A percentile compares a stretch with the other conserved stretches of the same genome.
These are phyloP conservation scores for Trichechus manatus DNA, from an alignment of 2,113 vertebrate species.

Conservation along the genomic window DNA sequence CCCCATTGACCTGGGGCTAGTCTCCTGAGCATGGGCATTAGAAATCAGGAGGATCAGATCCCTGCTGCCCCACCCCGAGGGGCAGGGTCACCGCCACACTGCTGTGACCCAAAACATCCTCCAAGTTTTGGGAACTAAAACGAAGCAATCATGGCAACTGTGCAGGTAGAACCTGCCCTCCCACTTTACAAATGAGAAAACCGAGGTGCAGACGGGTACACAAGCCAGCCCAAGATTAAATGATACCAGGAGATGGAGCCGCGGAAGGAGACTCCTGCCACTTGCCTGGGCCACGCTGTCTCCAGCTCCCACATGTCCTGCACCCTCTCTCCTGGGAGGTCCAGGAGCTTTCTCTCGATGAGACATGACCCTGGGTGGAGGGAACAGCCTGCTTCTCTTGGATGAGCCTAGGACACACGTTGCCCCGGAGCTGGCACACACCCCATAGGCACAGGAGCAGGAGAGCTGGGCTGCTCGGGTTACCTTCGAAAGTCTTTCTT, in stretches of 20 bases:
- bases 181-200: neutral
- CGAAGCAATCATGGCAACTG: fast-evolving
- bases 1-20: fast-evolving
- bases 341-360: too few species aligned
- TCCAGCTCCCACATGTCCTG: neutral
- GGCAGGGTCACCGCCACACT: neutral
- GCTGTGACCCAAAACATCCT: neutral
- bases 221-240: fast-evolving
- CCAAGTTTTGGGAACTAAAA: fast-evolving
- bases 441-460: fast-evolving
- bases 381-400: neutral
- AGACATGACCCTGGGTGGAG: neutral
- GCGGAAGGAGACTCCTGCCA: neutral
- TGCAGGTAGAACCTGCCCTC: neutral
- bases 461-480: fast-evolving
- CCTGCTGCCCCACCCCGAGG: neutral
- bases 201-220: fast-evolving
- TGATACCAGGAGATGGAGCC: fast-evolving
- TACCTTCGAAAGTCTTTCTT: neutral
- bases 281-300: neutral
- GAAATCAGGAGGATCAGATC: neutral
- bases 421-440: neutral
- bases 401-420: neutral
- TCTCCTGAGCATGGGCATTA: neutral
- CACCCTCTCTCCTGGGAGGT: neutral